phyloP scores from a whole-genome alignment of 2,797 vertebrate species.

The Sebastes trivittatus region DNA sequence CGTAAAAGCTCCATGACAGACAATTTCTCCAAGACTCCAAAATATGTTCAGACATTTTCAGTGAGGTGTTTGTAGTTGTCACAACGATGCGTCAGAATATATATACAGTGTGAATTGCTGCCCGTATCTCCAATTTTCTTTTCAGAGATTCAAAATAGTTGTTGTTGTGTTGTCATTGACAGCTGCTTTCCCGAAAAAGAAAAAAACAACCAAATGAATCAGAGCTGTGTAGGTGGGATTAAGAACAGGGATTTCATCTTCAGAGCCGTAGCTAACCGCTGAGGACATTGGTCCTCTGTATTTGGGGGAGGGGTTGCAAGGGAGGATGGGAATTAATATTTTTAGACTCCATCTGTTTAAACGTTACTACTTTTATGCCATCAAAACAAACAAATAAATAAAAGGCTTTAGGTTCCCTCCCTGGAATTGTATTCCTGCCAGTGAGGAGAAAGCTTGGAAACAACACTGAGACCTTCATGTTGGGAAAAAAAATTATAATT shows the following conservation, averaged over 20 bases:
- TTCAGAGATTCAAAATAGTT: neutral
- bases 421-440: neutral
- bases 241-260: neutral
- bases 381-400: neutral
- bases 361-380: neutral
- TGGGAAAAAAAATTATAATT: neutral
- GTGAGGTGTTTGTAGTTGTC: neutral
- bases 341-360: neutral
- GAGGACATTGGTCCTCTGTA: neutral
- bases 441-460: neutral
- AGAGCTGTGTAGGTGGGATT: neutral
- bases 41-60: neutral
- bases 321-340: neutral
- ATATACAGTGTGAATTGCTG: neutral
- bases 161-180: neutral
- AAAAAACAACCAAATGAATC: neutral
- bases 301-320: neutral
- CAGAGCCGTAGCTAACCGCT: neutral
- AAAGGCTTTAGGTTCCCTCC: neutral
- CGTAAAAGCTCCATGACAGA: slow-evolving; percentile 10
- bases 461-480: neutral
- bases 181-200: neutral
- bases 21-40: neutral
- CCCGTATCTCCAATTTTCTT: neutral
- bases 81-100: neutral